phyloP scores from a whole-genome alignment of 2,888 invertebrate genomes.

The Machimus atricapillus region DNA sequence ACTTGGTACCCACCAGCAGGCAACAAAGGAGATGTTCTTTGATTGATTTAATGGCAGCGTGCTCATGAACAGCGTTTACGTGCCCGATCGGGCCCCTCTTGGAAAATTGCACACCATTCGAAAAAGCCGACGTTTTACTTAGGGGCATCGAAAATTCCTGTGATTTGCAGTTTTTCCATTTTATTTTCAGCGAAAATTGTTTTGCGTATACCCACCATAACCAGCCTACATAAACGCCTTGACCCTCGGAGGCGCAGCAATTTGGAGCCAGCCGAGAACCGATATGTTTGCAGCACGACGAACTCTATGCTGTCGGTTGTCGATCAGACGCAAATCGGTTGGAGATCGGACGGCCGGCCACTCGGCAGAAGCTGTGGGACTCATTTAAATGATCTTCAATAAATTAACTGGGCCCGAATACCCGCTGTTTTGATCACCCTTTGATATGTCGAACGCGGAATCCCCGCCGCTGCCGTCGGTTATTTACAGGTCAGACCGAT shows the following conservation, averaged over 20 bases:
- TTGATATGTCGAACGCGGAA: slow-evolving; percentile 6
- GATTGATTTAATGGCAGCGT: slow-evolving; percentile 37
- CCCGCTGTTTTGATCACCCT: slow-evolving; percentile 25
- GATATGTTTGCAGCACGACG: not conserved
- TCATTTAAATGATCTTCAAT: slow-evolving; percentile 28
- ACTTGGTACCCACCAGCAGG: not conserved
- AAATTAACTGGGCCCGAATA: slow-evolving; percentile 8
- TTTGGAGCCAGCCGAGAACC: not conserved
- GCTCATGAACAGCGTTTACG: slow-evolving; percentile 29
- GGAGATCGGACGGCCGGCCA: not conserved
- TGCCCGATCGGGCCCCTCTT: not conserved
- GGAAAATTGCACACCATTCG: slow-evolving; percentile 16
- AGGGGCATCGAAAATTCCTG: slow-evolving; percentile 29
- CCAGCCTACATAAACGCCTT: not conserved
- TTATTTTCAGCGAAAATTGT: not conserved
- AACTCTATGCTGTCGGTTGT: not conserved
- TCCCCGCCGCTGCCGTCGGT: not conserved
- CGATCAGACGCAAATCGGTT: not conserved
- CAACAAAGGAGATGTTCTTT: slow-evolving; percentile 13
- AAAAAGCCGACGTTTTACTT: slow-evolving; percentile 14
- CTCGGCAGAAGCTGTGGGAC: not conserved
- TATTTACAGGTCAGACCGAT: not conserved
- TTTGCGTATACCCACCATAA: not conserved
- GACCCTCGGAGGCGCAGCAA: not conserved
- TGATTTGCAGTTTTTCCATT: not conserved